Conservation (phyloP, 2,888 invertebrate species). For the Belgica antarctica region DNA sequence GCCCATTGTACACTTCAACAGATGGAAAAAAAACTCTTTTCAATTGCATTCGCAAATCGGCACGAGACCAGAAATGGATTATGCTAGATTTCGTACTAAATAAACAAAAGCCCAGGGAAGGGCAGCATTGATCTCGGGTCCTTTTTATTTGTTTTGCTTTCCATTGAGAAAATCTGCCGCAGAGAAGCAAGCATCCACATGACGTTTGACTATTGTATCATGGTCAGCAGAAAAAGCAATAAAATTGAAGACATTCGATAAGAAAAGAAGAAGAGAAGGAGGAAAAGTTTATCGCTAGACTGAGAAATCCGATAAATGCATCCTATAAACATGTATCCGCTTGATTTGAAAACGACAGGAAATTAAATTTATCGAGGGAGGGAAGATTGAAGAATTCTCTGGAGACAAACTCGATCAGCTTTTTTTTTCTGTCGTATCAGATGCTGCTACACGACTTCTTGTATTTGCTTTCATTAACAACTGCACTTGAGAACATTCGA, state of each 20-base stretch:
- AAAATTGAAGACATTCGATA: slow-evolving; percentile 18
- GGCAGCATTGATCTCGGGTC: too few species aligned
- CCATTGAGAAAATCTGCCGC: slow-evolving; percentile 14
- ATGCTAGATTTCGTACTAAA: slow-evolving; percentile 5
- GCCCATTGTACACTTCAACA: background rate
- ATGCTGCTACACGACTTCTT: too few species aligned
- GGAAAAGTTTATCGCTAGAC: background rate
- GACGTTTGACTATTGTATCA: slow-evolving; percentile 17
- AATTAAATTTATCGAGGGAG: slow-evolving; percentile 38
- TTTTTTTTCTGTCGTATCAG: too few species aligned
- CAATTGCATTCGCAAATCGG: slow-evolving; percentile 29
- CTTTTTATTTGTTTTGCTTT: slow-evolving; percentile 17
- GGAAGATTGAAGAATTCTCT: background rate
- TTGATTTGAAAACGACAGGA: slow-evolving; percentile 14
- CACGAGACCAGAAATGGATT: slow-evolving; percentile 38
- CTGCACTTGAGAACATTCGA: too few species aligned
- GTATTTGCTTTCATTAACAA: too few species aligned
- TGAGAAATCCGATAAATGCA: slow-evolving; percentile 40
- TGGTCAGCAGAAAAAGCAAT: slow-evolving; percentile 41
- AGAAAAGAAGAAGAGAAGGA: background rate
- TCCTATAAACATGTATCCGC: slow-evolving; percentile 26
- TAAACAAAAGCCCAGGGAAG: background rate
- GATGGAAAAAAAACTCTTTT: slow-evolving; percentile 13
- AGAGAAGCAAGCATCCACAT: slow-evolving; percentile 11
- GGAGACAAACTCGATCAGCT: too few species aligned